Evolutionary conservation across 2,888 invertebrate species (phyloP).

Genomic region (Drosophila parthenogenetica): DNA sequence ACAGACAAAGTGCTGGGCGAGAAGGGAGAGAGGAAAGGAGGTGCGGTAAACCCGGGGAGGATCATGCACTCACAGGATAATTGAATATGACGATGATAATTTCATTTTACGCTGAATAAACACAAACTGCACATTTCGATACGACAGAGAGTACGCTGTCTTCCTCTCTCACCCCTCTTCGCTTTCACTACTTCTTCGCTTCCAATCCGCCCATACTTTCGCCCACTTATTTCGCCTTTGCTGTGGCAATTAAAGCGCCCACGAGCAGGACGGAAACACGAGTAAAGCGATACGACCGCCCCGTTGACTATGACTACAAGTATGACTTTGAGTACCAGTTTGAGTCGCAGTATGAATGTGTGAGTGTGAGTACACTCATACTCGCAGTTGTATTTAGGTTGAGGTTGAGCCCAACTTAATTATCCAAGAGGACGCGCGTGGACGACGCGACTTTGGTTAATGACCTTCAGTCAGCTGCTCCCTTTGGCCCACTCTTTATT

Average conservation of each 20-base stretch:
- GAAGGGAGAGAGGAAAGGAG: background rate
- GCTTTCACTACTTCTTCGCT: background rate
- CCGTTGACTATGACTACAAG: constrained; percentile 5
- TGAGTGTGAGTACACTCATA: background rate
- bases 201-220: background rate
- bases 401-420: constrained; percentile 57
- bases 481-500: constrained; percentile 5
- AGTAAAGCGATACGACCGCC: constrained; percentile 49
- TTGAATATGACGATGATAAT: constrained; percentile 78
- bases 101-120: constrained; percentile 77
- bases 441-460: constrained; percentile 48
- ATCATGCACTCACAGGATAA: constrained; percentile 69
- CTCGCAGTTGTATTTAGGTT: constrained; percentile 23
- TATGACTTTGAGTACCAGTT: background rate
- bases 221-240: constrained; percentile 25
- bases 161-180: background rate
- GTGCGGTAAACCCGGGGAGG: constrained; percentile 1
- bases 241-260: constrained; percentile 65
- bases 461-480: constrained; percentile 49
- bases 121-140: constrained; percentile 73
- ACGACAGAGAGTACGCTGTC: constrained; percentile 25
- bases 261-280: constrained; percentile 43
- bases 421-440: constrained; percentile 58
- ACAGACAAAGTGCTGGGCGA: background rate
- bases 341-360: background rate